These are phyloP conservation scores for Smittia aterrima DNA, from an alignment of 2,888 invertebrate genomes.

Conservation along the genomic window DNA sequence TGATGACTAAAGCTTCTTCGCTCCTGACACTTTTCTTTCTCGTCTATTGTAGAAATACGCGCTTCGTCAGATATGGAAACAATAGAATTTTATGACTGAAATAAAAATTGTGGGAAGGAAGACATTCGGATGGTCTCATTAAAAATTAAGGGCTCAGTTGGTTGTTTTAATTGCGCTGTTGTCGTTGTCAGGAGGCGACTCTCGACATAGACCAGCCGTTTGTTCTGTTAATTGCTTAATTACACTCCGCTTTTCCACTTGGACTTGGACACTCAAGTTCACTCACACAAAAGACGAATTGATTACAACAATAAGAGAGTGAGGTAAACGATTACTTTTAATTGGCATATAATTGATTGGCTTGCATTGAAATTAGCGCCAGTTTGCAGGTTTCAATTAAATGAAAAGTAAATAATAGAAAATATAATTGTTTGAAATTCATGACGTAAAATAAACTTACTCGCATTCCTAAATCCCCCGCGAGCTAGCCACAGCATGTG, in stretches of 20 bases:
- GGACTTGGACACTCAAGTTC: not conserved
- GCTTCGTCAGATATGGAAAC: not conserved
- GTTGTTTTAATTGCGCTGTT: not conserved
- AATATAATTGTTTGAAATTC: too few relatives aligned
- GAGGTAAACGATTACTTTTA: too few relatives aligned
- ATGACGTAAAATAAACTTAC: too few relatives aligned
- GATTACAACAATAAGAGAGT: not conserved
- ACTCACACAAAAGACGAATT: not conserved
- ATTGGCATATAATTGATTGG: too few relatives aligned
- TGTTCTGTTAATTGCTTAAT: slow-evolving; percentile 16
- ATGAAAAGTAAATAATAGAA: too few relatives aligned
- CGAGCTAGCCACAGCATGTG: too few relatives aligned
- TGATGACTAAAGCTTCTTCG: not conserved
- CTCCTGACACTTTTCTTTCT: not conserved
- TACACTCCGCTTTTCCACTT: not conserved
- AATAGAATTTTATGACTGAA: not conserved
- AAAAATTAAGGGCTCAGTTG: not conserved
- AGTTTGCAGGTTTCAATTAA: too few relatives aligned
- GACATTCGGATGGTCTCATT: not conserved
- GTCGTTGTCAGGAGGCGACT: not conserved
- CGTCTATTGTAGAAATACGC: not conserved
- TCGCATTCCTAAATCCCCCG: too few relatives aligned
- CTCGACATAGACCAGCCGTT: not conserved
- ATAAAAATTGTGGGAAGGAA: not conserved
- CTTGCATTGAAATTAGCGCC: too few relatives aligned